Evolutionary conservation across 92 coral and sea anemone genomes (phyloP).

Genomic region (Heliopora coerulea): DNA sequence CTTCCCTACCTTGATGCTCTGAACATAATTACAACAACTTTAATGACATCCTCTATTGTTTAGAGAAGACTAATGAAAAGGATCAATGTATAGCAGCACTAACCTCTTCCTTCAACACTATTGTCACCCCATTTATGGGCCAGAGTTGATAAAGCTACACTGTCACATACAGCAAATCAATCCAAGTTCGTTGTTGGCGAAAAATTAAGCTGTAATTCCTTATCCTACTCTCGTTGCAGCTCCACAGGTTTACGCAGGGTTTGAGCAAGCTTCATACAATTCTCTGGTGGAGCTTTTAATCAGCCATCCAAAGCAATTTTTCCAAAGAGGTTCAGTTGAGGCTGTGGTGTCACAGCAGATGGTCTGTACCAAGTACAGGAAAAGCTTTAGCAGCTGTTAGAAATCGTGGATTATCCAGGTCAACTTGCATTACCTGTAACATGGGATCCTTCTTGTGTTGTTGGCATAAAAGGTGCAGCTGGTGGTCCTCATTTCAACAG

Average conservation of each 20-base stretch:
- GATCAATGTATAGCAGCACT: slow-evolving; percentile 38
- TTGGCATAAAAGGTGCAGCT: slow-evolving; percentile 30
- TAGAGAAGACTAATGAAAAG: slow-evolving; percentile 41
- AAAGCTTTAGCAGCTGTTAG: slow-evolving; percentile 40
- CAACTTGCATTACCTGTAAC: slow-evolving; percentile 43
- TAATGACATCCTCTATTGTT: slow-evolving; percentile 38
- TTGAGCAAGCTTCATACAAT: slow-evolving; percentile 43
- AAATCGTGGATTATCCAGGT: slow-evolving; percentile 30
- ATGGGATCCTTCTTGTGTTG: slow-evolving; percentile 46
- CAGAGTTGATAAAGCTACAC: slow-evolving; percentile 43
- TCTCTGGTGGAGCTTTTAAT: slow-evolving; percentile 42
- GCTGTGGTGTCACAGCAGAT: slow-evolving; percentile 42
- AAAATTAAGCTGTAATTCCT: slow-evolving; percentile 39
- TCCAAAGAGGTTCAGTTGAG: slow-evolving; percentile 23
- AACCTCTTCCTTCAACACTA: slow-evolving; percentile 41
- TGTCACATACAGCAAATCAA: slow-evolving; percentile 42
- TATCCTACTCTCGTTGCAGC: slow-evolving; percentile 44
- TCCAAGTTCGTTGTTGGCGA: slow-evolving; percentile 44
- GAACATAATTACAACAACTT: slow-evolving; percentile 42
- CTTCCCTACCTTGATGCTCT: slow-evolving; percentile 30
- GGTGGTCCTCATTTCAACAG: slow-evolving; percentile 40
- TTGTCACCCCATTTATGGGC: slow-evolving; percentile 46
- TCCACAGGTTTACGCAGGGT: slow-evolving; percentile 35
- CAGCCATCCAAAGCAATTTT: slow-evolving; percentile 38
- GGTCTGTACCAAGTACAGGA: slow-evolving; percentile 48